Conservation (phyloP, 2,797 vertebrate species). For the Rhabdomys pumilio region DNA sequence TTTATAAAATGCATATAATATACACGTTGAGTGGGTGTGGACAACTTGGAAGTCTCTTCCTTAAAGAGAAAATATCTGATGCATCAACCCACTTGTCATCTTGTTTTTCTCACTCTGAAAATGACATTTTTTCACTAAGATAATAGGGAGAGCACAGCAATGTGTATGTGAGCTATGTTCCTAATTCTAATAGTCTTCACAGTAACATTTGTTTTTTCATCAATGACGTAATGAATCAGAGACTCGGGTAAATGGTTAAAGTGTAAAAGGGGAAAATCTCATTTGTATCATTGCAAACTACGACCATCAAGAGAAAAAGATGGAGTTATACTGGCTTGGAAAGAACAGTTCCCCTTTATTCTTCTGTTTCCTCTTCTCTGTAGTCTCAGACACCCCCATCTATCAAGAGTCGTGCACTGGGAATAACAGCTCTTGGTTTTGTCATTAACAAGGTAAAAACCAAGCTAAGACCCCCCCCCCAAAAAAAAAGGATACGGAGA, state of each 20-base stretch:
- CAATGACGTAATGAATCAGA: neutral
- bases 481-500: neutral
- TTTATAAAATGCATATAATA: neutral
- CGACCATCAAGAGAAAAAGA: slow-evolving; percentile 40
- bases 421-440: slow-evolving; percentile 24
- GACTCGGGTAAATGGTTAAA: slow-evolving; percentile 33
- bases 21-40: neutral
- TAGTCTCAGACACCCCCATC: slow-evolving; percentile 16
- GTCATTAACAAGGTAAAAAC: slow-evolving; percentile 54
- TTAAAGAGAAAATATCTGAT: slow-evolving; percentile 48
- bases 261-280: neutral
- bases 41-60: slow-evolving; percentile 54
- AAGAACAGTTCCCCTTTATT: slow-evolving; percentile 15
- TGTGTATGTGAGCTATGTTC: slow-evolving; percentile 23
- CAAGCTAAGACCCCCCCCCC: neutral
- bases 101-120: slow-evolving; percentile 60
- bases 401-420: neutral
- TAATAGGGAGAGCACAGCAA: slow-evolving; percentile 10
- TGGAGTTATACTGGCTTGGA: neutral
- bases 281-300: neutral
- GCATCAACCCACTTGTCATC: slow-evolving; percentile 15
- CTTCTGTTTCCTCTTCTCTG: slow-evolving; percentile 39
- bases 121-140: neutral
- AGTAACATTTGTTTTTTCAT: slow-evolving; percentile 21
- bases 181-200: slow-evolving; percentile 39